phyloP scores from a whole-genome alignment of 2,113 vertebrate species.

The Hypanus sabinus region DNA sequence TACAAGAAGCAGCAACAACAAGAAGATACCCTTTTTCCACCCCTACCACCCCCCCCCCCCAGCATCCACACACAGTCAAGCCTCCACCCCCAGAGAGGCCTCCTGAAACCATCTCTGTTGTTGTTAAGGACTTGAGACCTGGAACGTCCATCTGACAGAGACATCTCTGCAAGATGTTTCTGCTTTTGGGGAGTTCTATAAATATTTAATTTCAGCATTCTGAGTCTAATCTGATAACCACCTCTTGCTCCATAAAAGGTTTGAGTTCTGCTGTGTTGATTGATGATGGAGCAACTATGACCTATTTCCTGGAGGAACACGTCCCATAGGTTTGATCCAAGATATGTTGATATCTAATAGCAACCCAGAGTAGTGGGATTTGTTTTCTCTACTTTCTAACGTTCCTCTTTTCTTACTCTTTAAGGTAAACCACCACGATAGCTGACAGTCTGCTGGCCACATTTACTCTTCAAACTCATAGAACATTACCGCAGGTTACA shows the following conservation, averaged over 20 bases:
- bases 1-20: too few relatives aligned
- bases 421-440: neutral
- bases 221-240: neutral
- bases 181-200: neutral
- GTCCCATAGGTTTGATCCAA: neutral
- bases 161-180: neutral
- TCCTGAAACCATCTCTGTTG: neutral
- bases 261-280: neutral
- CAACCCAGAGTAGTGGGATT: neutral
- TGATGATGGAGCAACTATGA: neutral
- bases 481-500: too few relatives aligned
- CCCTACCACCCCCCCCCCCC: too few relatives aligned
- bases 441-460: neutral
- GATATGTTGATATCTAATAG: neutral
- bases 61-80: too few relatives aligned
- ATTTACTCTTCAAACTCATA: neutral
- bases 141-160: too few relatives aligned
- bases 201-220: neutral
- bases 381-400: neutral
- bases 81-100: too few relatives aligned
- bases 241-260: neutral
- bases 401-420: neutral
- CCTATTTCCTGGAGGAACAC: neutral
- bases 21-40: too few relatives aligned
- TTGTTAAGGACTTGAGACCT: neutral